Conservation (phyloP, 1,140 invertebrate species). For the Radopholus similis region DNA sequence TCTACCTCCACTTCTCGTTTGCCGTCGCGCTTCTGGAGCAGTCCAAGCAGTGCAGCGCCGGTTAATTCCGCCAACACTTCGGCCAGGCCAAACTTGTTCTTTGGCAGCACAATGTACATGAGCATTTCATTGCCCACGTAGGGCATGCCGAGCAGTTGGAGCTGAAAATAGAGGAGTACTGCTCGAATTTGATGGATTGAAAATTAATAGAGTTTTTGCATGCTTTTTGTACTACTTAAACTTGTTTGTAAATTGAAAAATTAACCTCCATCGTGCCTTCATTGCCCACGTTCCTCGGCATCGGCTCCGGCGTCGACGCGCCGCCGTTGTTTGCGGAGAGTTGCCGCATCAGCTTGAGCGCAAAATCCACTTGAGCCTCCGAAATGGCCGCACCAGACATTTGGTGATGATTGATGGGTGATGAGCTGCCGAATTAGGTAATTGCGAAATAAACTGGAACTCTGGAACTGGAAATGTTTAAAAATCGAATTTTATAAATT, state of each 20-base stretch:
- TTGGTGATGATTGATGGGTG: no score
- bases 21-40: background rate
- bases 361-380: constrained; percentile 17
- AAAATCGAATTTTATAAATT: no score
- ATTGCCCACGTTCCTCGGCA: constrained; percentile 2
- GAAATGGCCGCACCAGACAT: background rate
- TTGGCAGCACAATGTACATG: constrained; percentile 23
- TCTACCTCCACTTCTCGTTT: constrained; percentile 5
- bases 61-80: constrained; percentile 14
- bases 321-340: background rate
- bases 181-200: background rate
- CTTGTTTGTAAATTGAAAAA: no score
- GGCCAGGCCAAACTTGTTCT: constrained; percentile 19
- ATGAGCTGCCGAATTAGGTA: no score
- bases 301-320: constrained; percentile 9
- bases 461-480: no score
- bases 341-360: background rate
- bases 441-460: no score
- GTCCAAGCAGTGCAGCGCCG: constrained; percentile 2
- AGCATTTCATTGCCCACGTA: constrained; percentile 9
- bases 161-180: background rate
- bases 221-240: no score
- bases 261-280: constrained; percentile 1
- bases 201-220: background rate
- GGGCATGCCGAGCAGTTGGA: constrained; percentile 18